phyloP scores from a whole-genome alignment of 2,888 invertebrate species.

The Drosophila monieri region DNA sequence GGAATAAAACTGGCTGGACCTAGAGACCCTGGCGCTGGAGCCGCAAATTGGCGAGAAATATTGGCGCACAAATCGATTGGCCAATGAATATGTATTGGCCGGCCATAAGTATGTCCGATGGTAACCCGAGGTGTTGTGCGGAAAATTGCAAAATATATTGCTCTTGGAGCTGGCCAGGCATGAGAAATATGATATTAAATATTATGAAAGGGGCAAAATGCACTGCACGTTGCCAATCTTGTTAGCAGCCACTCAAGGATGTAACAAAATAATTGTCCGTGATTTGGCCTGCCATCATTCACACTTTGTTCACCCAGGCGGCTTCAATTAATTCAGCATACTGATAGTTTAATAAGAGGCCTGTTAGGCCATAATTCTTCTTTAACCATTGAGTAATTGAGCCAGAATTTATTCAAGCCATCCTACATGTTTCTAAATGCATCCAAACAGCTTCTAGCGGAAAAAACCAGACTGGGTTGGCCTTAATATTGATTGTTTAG shows the following conservation, averaged over 20 bases:
- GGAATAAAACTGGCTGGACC: constrained; percentile 32
- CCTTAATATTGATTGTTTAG: not conserved
- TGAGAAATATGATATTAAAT: constrained; percentile 55
- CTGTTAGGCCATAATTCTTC: constrained; percentile 16
- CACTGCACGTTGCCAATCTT: constrained; percentile 59
- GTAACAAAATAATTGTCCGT: constrained; percentile 35
- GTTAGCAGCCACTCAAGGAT: constrained; percentile 57
- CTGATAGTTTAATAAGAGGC: constrained; percentile 13
- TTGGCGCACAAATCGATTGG: constrained; percentile 74
- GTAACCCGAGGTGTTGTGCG: constrained; percentile 68
- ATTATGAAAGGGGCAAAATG: constrained; percentile 46
- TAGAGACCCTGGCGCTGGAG: constrained; percentile 41
- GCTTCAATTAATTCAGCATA: constrained; percentile 35
- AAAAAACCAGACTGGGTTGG: not conserved
- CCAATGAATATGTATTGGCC: constrained; percentile 74
- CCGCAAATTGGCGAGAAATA: constrained; percentile 62
- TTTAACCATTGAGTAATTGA: constrained; percentile 8
- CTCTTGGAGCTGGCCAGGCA: constrained; percentile 39
- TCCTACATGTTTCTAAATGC: not conserved
- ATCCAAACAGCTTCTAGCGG: not conserved
- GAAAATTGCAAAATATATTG: constrained; percentile 70
- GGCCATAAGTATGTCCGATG: constrained; percentile 45
- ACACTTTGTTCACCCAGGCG: constrained; percentile 43
- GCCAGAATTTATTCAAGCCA: not conserved
- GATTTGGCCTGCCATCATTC: constrained; percentile 39